Evolutionary conservation across 1,140 invertebrate genomes (phyloP).

Genomic region (Drosophila bocki): DNA sequence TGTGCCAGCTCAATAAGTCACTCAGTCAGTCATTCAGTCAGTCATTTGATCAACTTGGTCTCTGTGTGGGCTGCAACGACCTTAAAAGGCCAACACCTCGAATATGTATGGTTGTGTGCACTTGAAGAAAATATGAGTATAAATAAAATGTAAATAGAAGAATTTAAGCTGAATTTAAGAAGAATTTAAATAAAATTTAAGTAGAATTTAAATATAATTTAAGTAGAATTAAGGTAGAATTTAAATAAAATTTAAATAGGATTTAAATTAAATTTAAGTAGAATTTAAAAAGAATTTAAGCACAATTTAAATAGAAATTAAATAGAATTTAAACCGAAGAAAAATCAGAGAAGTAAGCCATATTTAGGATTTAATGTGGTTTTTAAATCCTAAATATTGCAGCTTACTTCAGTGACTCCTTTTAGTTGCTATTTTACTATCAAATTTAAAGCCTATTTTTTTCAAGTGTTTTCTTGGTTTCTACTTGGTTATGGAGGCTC

Average conservation of each 20-base stretch:
- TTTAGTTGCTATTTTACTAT: neutral
- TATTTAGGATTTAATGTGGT: too few species aligned
- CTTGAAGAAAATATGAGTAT: neutral
- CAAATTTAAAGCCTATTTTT: neutral
- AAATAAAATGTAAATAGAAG: too few species aligned
- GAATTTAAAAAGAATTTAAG: too few species aligned
- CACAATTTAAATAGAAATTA: too few species aligned
- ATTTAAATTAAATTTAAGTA: too few species aligned
- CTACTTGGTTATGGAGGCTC: slow-evolving; percentile 13
- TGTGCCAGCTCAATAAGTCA: slow-evolving; percentile 15
- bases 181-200: too few species aligned
- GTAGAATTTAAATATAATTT: too few species aligned
- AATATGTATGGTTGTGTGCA: neutral
- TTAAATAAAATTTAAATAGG: too few species aligned
- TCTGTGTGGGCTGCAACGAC: slow-evolving; percentile 38
- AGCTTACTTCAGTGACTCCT: neutral
- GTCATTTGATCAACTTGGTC: neutral
- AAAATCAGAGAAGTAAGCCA: too few species aligned
- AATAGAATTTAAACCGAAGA: too few species aligned
- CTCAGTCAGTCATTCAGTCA: slow-evolving; percentile 3
- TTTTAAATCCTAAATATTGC: neutral
- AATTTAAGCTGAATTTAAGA: too few species aligned
- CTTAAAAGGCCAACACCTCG: slow-evolving; percentile 41
- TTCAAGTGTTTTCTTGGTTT: neutral
- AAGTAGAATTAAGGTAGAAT: too few species aligned